Evolutionary conservation across 2,888 invertebrate species (phyloP).

Genomic region (Esperia sulphurella): DNA sequence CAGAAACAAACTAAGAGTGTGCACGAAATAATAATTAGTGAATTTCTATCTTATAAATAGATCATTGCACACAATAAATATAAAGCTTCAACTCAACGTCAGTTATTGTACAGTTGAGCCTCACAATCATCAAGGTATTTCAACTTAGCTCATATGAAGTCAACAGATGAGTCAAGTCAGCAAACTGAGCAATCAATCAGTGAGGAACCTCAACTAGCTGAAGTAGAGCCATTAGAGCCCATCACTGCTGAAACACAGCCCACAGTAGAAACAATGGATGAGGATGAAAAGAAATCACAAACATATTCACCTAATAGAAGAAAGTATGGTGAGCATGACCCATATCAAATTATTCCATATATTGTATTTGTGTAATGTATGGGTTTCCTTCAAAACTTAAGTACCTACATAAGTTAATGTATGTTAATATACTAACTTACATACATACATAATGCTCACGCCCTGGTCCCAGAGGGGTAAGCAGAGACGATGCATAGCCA

Average conservation of each 20-base stretch:
- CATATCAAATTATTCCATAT: no score
- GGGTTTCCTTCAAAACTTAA: no score
- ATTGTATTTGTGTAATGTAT: no score
- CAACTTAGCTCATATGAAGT: constrained; percentile 31
- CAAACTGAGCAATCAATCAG: constrained; percentile 17
- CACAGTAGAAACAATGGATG: constrained; percentile 44
- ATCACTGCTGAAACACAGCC: constrained; percentile 30
- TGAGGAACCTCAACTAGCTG: constrained; percentile 18
- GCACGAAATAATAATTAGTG: no score
- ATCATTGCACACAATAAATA: neutral
- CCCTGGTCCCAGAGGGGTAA: no score
- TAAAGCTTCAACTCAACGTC: neutral
- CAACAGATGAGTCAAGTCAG: constrained; percentile 24
- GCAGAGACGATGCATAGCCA: no score
- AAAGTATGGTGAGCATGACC: constrained; percentile 35
- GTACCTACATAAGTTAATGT: no score
- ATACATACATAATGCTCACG: no score
- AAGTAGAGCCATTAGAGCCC: constrained; percentile 20
- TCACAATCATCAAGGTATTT: constrained; percentile 6
- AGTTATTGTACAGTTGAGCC: constrained; percentile 2
- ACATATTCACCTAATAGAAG: constrained; percentile 42
- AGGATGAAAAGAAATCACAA: constrained; percentile 50
- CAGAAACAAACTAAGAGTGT: no score
- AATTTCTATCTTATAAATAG: neutral
- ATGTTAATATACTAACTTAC: no score